These are phyloP conservation scores for Arctopsyche grandis DNA, from an alignment of 1,140 invertebrate genomes.

Conservation along the genomic window DNA sequence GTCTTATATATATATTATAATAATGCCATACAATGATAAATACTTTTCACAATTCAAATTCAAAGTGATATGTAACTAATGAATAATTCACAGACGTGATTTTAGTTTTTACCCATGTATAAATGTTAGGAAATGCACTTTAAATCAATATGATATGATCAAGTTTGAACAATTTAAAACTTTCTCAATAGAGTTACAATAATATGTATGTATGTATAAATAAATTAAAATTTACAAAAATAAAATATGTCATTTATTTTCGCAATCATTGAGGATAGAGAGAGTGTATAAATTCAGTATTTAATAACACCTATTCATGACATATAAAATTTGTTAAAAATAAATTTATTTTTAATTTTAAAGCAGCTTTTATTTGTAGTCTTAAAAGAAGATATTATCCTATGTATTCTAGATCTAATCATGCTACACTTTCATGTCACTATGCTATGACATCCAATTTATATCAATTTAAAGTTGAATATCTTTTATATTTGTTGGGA, in stretches of 20 bases:
- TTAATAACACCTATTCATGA: conserved; percentile 27
- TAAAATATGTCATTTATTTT: conserved; percentile 25
- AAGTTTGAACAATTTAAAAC: no score
- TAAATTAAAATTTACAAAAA: conserved; percentile 12
- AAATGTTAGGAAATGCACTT: no score
- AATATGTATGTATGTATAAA: no score
- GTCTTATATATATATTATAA: conserved; percentile 27
- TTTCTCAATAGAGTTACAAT: no score
- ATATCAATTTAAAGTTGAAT: no score
- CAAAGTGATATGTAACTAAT: no score
- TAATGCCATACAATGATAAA: neutral
- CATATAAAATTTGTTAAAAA: conserved; percentile 29
- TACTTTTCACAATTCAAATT: no score
- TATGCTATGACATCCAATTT: neutral
- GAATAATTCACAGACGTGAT: no score
- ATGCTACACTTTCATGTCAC: neutral
- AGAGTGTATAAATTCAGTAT: neutral
- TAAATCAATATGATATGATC: no score
- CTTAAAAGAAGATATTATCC: conserved; percentile 16
- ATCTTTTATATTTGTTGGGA: no score
- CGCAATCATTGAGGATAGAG: neutral
- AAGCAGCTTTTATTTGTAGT: conserved; percentile 15
- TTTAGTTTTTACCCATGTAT: no score
- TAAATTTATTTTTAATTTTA: conserved; percentile 29
- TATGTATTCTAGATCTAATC: neutral